Base-by-base conservation (phyloP, 2,797 vertebrate genomes). In the Sebastes hubbsi region DNA sequence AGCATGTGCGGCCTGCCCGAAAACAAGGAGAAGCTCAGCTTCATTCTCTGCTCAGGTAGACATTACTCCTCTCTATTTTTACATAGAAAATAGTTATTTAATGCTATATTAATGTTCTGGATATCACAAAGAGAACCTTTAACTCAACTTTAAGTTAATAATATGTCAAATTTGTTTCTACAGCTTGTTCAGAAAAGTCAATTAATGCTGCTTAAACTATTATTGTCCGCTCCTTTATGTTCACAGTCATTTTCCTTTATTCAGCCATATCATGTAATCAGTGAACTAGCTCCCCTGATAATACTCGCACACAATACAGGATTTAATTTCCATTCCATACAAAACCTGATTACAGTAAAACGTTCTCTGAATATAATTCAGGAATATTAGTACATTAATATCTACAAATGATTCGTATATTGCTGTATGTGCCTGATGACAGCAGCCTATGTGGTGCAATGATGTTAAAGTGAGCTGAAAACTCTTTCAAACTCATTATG, bases 191-290 rank as follows among this genome's bases (percentile, higher is more conserved):
- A 36, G 6, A 36, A 32, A 36, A 64, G 14, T 54, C 36, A 70
- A 62, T 61, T 22, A 20, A 72, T 42, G 8, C 18, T 49, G 70
- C 16, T 60, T 46, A 56, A 69, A 63, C 25, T 16, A 8, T 29
- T 56, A 8, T 22, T 67, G 4, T 3, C 29, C 55, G n/a, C 64
- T 55, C 25, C 30, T 64, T 58, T 30, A 20, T 66, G 56, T 67
- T 76, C 9, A 49, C 29, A 75, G 30, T 38, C 18, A 18, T 69
- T 54, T 63, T 14, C 49, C 49, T 60, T 58, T 49, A 54, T 78
- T 68, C 20, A 72, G 58, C 12, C 29, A 68, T 32, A 62, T 30
- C 10, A 49, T 64, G 71, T 38, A 62, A 72, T 72, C 67, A 85
- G 42, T 25, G 46, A 70, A 30, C 24, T 25, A 46, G 27, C 25